Evolutionary conservation across 2,888 invertebrate species (phyloP).

Genomic region (Stratiomys singularior): DNA sequence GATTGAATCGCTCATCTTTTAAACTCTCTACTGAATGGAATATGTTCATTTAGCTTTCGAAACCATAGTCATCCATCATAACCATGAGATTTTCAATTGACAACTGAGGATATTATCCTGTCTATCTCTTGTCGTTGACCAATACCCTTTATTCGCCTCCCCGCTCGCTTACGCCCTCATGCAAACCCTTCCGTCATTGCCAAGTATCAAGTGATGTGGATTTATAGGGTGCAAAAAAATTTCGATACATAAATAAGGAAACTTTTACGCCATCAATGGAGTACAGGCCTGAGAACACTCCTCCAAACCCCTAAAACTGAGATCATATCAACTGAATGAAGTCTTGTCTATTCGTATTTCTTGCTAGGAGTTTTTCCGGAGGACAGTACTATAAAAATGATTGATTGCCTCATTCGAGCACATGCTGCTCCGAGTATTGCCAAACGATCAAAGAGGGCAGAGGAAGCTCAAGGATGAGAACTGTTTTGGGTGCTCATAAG

Average conservation of each 20-base stretch:
- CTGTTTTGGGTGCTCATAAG: background rate
- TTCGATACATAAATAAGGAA: background rate
- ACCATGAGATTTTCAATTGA: constrained; percentile 10
- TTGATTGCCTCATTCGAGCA: constrained; percentile 31
- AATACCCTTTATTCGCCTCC: background rate
- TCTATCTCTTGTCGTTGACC: constrained; percentile 10
- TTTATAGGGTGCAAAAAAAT: background rate
- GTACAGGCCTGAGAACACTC: background rate
- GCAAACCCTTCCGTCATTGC: no score
- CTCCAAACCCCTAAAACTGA: background rate
- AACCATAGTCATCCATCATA: constrained; percentile 12
- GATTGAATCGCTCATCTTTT: background rate
- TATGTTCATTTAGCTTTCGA: background rate
- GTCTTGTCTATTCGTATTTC: no score
- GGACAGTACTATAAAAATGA: constrained; percentile 27
- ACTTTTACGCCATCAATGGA: background rate
- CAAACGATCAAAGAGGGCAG: no score
- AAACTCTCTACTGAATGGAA: background rate
- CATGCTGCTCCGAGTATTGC: background rate
- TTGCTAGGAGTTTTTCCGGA: background rate
- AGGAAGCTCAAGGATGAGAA: no score
- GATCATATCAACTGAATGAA: background rate
- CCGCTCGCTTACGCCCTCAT: no score
- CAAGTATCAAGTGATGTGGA: no score
- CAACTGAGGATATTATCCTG: constrained; percentile 37